Base-by-base conservation (phyloP, 2,888 invertebrate genomes). In the Palloptera scutellata region DNA sequence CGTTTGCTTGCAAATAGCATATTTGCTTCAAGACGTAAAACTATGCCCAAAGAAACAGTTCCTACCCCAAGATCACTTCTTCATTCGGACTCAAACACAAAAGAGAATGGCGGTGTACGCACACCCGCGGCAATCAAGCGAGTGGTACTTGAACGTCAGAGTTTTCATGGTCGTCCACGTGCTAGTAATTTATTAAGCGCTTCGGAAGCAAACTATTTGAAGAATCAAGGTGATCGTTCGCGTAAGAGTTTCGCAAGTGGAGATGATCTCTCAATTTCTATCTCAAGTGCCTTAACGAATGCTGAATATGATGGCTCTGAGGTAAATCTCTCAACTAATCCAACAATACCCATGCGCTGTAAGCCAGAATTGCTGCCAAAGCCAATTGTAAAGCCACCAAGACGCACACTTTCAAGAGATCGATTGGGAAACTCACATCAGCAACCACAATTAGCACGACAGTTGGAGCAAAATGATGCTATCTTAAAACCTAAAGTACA, bases 11-110 rank as follows among this genome's bases (percentile, higher is more conserved):
- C 82, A 0, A 80, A 81, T 61, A 83, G 81, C 40, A 77, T 85
- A 43, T 85, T 85, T 70, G 78, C 84, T 9, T 76, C 83, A 2
- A 78, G 80, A 51, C 79, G 83, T 43, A 83, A 80, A 74, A 85
- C 83, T 0, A 82, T 78, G 42, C 84, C 84, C 66, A 84, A 83
- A 74, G 78, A 77, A 60, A 72, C 67, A 43, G 69, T 75, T 60
- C 82, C 81, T 62, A 68, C 73, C 62, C 79, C 81, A 0, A 78
- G 78, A 11, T 71, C 71, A 9, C 62, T 80, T 0, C 81, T 80
- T 65, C 74, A 75, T 1, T 70, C 70, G 15, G 65, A 63, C 8
- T 69, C 68, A 6, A 69, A 70, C n/a, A 55, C 71, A 9, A 72
- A 58, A 30, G 76, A 75, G 66, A 76, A 77, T 72, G 74, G 74